Percentiles rank a stretch among this genome's conserved stretches.
These are phyloP conservation scores for Herpailurus yagouaroundi DNA, from an alignment of 2,113 vertebrate species.

Conservation along the genomic window DNA sequence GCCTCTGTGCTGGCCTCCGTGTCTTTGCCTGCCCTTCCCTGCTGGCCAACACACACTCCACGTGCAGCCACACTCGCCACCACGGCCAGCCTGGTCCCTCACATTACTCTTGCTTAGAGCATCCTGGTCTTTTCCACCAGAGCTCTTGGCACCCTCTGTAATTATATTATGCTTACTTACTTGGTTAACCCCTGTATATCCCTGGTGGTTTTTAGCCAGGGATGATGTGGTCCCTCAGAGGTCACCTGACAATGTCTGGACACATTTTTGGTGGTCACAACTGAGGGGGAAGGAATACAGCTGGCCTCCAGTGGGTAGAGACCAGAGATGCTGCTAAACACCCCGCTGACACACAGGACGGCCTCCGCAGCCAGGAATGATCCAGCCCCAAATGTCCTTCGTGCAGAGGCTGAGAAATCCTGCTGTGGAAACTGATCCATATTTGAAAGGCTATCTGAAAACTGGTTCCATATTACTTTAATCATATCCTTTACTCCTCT, in stretches of 20 bases:
- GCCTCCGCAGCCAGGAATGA: not conserved
- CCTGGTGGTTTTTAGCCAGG: not conserved
- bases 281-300: not conserved
- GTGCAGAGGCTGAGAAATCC: not conserved
- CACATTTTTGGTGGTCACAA: not conserved
- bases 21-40: not conserved
- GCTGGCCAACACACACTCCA: no score
- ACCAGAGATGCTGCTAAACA: not conserved
- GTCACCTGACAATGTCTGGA: not conserved
- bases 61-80: fast-evolving
- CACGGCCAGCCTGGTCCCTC: not conserved
- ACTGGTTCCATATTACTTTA: not conserved
- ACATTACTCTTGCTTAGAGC: not conserved
- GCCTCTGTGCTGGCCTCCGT: not conserved
- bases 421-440: not conserved
- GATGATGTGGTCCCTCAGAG: not conserved
- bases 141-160: not conserved
- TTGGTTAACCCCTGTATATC: not conserved
- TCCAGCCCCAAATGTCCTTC: not conserved
- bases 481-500: not conserved
- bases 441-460: not conserved
- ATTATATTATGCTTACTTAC: not conserved
- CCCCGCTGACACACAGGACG: not conserved
- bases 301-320: not conserved
- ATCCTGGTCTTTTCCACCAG: not conserved